phyloP scores from a whole-genome alignment of 2,888 invertebrate genomes.

The Xestia sexstrigata region DNA sequence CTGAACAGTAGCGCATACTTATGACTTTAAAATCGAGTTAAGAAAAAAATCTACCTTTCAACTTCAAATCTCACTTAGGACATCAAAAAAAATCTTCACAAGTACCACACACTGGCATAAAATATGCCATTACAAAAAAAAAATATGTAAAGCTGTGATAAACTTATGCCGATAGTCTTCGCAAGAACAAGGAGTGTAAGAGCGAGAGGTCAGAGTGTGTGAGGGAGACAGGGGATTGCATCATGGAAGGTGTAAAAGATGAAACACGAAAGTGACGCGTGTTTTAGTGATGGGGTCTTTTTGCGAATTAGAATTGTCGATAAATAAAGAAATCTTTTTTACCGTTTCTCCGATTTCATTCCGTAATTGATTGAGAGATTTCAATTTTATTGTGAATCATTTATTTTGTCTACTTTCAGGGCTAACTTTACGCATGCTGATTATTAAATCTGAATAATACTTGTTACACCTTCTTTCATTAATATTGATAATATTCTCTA shows the following conservation, averaged over 20 bases:
- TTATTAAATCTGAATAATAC: too few species aligned
- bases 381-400: not conserved
- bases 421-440: not conserved
- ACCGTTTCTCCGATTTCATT: not conserved
- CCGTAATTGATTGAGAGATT: not conserved
- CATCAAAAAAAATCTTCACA: not conserved
- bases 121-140: slow-evolving; percentile 48
- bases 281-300: slow-evolving; percentile 77
- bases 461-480: not conserved
- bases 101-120: slow-evolving; percentile 29
- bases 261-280: slow-evolving; percentile 89
- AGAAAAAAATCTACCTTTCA: not conserved
- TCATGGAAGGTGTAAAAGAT: slow-evolving; percentile 89
- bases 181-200: slow-evolving; percentile 63
- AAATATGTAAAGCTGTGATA: slow-evolving; percentile 53
- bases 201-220: slow-evolving; percentile 65
- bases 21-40: not conserved
- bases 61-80: not conserved
- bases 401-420: not conserved
- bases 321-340: slow-evolving; percentile 4
- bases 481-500: not conserved
- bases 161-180: slow-evolving; percentile 59
- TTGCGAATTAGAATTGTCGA: slow-evolving; percentile 62
- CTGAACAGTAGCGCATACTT: too few species aligned
- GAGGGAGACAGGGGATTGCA: slow-evolving; percentile 80